Percentiles rank a stretch among this genome's conserved stretches.
Conservation (phyloP, 2,113 vertebrate genomes). For the Misgurnus mizolepis region DNA sequence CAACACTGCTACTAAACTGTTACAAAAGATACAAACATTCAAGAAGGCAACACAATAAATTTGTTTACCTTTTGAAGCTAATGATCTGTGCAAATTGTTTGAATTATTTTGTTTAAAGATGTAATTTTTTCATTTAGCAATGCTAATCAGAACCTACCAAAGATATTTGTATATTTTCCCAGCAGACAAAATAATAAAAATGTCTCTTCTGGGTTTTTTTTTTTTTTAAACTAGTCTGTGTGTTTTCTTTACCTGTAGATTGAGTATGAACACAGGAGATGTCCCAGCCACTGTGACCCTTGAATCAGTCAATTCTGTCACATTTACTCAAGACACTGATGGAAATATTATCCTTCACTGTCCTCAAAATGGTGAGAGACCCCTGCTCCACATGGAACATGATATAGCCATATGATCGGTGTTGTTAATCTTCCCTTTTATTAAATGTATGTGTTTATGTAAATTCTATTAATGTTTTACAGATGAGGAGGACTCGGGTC, state of each 20-base stretch:
- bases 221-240: neutral
- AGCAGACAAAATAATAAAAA: too few relatives aligned
- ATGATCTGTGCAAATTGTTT: too few relatives aligned
- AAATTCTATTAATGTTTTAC: neutral
- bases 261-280: constrained; percentile 91
- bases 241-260: constrained; percentile 43
- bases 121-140: too few relatives aligned
- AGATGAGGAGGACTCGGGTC: constrained; percentile 80
- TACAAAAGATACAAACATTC: too few relatives aligned
- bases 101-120: too few relatives aligned
- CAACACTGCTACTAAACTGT: too few relatives aligned
- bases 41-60: too few relatives aligned
- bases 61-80: too few relatives aligned
- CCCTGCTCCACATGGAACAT: neutral
- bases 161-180: too few relatives aligned
- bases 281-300: constrained; percentile 83
- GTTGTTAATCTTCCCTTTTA: neutral
- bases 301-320: constrained; percentile 88
- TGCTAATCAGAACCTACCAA: too few relatives aligned
- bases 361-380: constrained; percentile 80
- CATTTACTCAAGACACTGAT: constrained; percentile 89
- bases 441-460: neutral
- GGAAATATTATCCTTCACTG: constrained; percentile 94
- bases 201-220: too few relatives aligned
- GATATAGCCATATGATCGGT: too few relatives aligned